Evolutionary conservation across 2,888 invertebrate genomes (phyloP).

Genomic region (Lordiphosa andalusiaca): DNA sequence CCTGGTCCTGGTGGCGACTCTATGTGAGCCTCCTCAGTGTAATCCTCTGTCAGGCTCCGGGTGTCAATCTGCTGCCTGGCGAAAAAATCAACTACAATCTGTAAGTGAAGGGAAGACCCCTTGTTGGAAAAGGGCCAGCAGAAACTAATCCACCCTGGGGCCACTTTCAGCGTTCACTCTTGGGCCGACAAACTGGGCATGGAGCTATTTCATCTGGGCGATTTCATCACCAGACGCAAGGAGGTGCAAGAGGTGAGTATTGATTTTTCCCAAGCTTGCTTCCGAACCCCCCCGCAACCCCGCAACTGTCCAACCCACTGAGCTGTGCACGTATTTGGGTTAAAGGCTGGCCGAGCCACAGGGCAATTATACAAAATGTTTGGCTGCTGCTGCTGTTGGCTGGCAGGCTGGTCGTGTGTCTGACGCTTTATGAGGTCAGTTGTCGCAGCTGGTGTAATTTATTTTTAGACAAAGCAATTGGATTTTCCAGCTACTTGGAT

Average conservation of each 20-base stretch:
- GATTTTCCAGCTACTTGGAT: conserved; percentile 28
- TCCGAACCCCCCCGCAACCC: conserved; percentile 13
- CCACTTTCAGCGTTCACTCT: conserved; percentile 84
- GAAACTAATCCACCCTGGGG: neutral
- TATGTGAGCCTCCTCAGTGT: conserved; percentile 64
- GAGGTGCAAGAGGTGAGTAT: conserved; percentile 87
- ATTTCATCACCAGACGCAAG: conserved; percentile 89
- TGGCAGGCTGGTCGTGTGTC: neutral
- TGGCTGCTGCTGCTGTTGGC: conserved; percentile 5
- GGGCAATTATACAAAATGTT: conserved; percentile 50
- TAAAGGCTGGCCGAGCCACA: conserved; percentile 49
- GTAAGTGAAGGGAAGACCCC: conserved; percentile 62
- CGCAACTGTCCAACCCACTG: conserved; percentile 13
- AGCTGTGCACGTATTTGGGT: conserved; percentile 51
- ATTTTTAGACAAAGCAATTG: conserved; percentile 57
- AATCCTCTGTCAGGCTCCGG: conserved; percentile 74
- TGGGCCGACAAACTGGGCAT: conserved; percentile 91
- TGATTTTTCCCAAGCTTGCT: conserved; percentile 71
- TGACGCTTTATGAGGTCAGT: conserved; percentile 53
- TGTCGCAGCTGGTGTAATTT: conserved; percentile 39
- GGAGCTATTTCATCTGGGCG: conserved; percentile 89
- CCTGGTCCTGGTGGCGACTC: conserved; percentile 57
- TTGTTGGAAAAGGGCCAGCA: neutral
- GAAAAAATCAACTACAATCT: conserved; percentile 80
- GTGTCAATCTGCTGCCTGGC: conserved; percentile 74